Evolutionary conservation across 2,797 vertebrate species (phyloP).

Genomic region (Periparus ater): DNA sequence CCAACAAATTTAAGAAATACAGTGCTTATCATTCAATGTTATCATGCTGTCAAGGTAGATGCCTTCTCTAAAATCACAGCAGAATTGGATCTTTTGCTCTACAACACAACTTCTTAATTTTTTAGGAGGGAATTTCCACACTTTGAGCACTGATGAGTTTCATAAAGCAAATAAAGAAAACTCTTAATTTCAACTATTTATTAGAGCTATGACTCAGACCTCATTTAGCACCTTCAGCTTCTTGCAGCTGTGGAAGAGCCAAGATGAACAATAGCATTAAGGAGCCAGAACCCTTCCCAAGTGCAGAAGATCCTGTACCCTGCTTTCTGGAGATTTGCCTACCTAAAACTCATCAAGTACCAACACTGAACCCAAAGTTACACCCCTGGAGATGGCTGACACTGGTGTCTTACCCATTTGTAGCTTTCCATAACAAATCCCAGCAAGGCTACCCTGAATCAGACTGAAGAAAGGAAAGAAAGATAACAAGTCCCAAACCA

Average conservation of each 20-base stretch:
- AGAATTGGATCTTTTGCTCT: neutral
- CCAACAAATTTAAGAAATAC: neutral
- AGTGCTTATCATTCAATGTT: accelerated
- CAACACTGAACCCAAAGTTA: neutral
- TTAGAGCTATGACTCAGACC: neutral
- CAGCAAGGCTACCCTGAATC: neutral
- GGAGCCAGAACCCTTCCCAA: neutral
- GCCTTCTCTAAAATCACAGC: neutral
- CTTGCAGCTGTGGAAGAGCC: neutral
- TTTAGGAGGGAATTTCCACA: neutral
- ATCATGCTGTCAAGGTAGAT: neutral
- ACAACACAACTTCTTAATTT: neutral
- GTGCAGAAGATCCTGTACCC: neutral
- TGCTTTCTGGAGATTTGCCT: neutral
- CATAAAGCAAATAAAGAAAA: neutral
- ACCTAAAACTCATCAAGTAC: neutral
- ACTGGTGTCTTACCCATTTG: neutral
- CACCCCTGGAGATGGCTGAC: neutral
- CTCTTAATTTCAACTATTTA: neutral
- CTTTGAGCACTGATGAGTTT: neutral
- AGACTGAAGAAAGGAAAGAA: neutral
- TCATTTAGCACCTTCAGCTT: neutral
- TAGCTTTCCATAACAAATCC: neutral
- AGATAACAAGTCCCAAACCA: neutral
- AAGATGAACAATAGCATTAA: neutral